Evolutionary conservation across 2,113 vertebrate genomes (phyloP).

Genomic region (Bubo bubo): DNA sequence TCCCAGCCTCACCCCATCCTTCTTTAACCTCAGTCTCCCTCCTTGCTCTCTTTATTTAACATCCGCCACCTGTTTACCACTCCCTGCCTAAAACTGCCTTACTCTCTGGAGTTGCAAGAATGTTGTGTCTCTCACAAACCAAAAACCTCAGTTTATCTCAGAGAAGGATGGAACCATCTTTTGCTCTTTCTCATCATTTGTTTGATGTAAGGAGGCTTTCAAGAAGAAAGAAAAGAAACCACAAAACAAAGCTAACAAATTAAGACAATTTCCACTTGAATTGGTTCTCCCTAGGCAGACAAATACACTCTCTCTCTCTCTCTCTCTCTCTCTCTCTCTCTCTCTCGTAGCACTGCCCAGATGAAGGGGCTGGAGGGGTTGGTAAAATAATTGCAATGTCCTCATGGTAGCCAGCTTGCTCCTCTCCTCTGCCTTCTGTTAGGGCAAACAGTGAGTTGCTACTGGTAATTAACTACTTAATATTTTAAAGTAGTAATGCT

Average conservation of each 20-base stretch:
- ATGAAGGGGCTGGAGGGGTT: neutral
- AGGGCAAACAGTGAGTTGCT: neutral
- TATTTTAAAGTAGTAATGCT: neutral
- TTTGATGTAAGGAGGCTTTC: neutral
- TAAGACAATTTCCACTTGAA: neutral
- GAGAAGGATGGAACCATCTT: neutral
- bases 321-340: no score
- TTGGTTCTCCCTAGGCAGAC: neutral
- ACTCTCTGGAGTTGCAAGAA: neutral
- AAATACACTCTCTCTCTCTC: neutral
- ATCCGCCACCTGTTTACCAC: neutral
- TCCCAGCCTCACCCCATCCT: neutral
- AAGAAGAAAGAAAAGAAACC: neutral
- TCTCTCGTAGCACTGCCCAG: neutral
- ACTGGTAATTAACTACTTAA: neutral
- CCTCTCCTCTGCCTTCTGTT: neutral
- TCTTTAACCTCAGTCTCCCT: neutral
- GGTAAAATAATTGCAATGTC: neutral
- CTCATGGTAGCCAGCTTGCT: neutral
- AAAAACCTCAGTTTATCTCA: neutral
- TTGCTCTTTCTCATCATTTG: neutral
- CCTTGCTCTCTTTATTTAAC: neutral
- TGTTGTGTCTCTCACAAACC: neutral
- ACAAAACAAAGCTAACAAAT: neutral
- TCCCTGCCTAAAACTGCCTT: neutral